Evolutionary conservation across 2,888 invertebrate genomes (phyloP).

Genomic region (Lepidocyrtinus sp.): DNA sequence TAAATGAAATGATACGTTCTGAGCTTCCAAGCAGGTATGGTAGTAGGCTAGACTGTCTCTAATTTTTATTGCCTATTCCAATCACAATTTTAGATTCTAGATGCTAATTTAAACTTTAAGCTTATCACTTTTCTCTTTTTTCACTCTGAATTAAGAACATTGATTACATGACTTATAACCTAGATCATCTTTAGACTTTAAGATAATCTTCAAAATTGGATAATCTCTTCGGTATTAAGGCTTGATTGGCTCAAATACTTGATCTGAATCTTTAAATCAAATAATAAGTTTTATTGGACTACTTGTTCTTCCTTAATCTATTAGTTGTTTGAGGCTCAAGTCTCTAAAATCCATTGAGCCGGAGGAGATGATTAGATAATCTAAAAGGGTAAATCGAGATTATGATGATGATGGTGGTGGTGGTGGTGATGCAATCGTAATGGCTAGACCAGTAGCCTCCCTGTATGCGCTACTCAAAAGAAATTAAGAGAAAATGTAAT

Average conservation of each 20-base stretch:
- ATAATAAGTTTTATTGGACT: not conserved
- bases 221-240: no score
- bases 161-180: slow-evolving; percentile 12
- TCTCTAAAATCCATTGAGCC: no score
- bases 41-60: slow-evolving; percentile 31
- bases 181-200: no score
- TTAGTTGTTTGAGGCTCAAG: no score
- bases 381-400: slow-evolving; percentile 18
- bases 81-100: not conserved
- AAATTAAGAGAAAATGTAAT: slow-evolving; percentile 22
- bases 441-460: not conserved
- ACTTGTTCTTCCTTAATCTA: not conserved
- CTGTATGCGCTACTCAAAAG: slow-evolving; percentile 16
- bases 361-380: not conserved
- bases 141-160: not conserved
- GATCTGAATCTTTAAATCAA: not conserved
- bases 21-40: no score
- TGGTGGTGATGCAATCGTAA: slow-evolving; percentile 12
- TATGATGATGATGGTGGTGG: slow-evolving; percentile 24
- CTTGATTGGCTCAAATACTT: not conserved
- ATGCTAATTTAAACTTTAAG: slow-evolving; percentile 20
- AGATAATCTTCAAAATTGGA: no score
- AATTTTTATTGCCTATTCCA: slow-evolving; percentile 27
- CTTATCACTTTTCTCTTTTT: slow-evolving; percentile 12
- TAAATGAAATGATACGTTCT: no score